phyloP scores from a whole-genome alignment of 2,113 vertebrate genomes.

The Cricetomys ansorgei region DNA sequence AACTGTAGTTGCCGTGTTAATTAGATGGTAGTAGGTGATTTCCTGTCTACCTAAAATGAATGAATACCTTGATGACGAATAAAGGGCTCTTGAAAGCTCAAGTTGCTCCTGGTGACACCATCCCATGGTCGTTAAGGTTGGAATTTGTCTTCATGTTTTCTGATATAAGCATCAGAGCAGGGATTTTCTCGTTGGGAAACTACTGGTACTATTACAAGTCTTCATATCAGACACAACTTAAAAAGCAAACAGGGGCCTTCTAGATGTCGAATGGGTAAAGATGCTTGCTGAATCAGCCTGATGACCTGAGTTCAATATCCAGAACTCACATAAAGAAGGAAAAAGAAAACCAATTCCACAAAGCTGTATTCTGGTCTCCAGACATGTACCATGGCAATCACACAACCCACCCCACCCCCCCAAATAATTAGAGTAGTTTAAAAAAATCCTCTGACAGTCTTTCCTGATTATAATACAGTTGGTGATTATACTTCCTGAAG shows the following conservation, averaged over 20 bases:
- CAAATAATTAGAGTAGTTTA: not conserved
- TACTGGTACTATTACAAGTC: not conserved
- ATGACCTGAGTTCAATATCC: not conserved
- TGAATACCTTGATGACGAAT: not conserved
- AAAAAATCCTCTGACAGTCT: not conserved
- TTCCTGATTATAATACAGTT: conserved; percentile 5
- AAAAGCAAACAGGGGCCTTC: no score
- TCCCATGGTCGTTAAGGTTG: not conserved
- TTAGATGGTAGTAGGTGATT: not conserved
- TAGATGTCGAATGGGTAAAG: not conserved
- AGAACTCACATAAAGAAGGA: not conserved
- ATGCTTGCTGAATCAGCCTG: not conserved
- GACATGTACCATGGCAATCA: not conserved
- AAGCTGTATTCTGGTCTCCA: not conserved
- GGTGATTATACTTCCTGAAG: not conserved
- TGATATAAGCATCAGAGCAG: not conserved
- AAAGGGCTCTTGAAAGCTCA: not conserved
- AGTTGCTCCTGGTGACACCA: not conserved
- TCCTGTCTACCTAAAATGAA: conserved; percentile 27
- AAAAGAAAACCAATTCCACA: not conserved
- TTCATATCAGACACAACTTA: conserved; percentile 1
- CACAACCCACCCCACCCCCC: not conserved
- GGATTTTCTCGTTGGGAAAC: conserved; percentile 32
- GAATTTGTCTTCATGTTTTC: conserved; percentile 12
- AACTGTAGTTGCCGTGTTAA: not conserved